Conservation (phyloP, 2,888 invertebrate genomes). For the Cheilosia vernalis region DNA sequence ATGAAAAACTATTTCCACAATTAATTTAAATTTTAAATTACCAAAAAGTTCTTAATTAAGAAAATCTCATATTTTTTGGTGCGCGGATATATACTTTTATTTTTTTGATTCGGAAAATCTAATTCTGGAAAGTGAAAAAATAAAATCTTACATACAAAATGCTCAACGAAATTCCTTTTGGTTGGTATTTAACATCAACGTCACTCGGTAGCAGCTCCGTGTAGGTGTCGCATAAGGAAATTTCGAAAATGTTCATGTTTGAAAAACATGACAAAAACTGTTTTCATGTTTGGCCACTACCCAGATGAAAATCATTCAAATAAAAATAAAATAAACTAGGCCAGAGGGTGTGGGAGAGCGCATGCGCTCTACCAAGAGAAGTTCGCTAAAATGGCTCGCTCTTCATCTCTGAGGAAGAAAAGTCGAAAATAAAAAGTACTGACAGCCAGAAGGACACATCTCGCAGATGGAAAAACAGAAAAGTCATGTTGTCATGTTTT, state of each 20-base stretch:
- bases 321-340: constrained; percentile 67
- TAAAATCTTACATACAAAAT: constrained; percentile 3
- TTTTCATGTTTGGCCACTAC: constrained; percentile 73
- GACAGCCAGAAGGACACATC: constrained; percentile 61
- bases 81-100: not conserved
- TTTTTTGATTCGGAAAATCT: constrained; percentile 14
- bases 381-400: constrained; percentile 13
- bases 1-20: too few species aligned
- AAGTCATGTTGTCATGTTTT: constrained; percentile 70
- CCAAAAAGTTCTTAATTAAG: too few species aligned
- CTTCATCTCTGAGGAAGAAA: constrained; percentile 14
- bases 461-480: constrained; percentile 68
- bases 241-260: constrained; percentile 66
- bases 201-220: constrained; percentile 24
- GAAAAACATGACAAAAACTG: constrained; percentile 73
- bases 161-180: constrained; percentile 18
- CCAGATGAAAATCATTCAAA: constrained; percentile 57
- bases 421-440: constrained; percentile 55
- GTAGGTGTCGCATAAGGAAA: constrained; percentile 44
- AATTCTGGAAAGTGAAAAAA: constrained; percentile 42
- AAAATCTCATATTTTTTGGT: not conserved
- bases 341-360: constrained; percentile 15
- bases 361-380: constrained; percentile 46
- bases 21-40: too few species aligned
- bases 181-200: constrained; percentile 39